Evolutionary conservation across 2,797 vertebrate genomes (phyloP), one percentile per base, ranked within the genome.

Genomic region (Gymnoscopelus braueri): DNA sequence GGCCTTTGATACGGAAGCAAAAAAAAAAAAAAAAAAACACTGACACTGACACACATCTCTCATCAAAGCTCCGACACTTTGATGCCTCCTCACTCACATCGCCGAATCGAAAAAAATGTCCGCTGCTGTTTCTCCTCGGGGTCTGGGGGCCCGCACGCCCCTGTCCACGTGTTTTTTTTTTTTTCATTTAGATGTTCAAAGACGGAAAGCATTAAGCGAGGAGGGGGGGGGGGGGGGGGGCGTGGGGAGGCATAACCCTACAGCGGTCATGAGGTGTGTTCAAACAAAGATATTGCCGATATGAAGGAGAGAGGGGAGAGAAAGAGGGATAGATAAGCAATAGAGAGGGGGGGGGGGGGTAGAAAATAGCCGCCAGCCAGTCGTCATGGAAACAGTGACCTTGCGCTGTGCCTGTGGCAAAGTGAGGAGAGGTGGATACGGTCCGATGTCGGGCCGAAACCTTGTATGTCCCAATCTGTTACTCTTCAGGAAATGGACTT

Each of bases 301-400:
- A 84, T 88, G 81, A 91, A 81, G 79, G 91, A 81, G 80, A 71
- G 67, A 86, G 70, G 77, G 65, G 71, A 86, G 81, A 71, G 75
- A 85, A 80, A 85, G 81, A 29, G 26, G 2, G 26, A 85, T 83
- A 82, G 83, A 89, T 83, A 87, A 89, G 79, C 65, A 84, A 88
- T 79, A 84, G 85, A 75, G 72, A 89, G 79, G 83, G 39, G 39
- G 39, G 39, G 39, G 32, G 8, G 39, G 6, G 39, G 39, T 39
- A 72, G 91, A 89, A 90, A 90, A 86, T 88, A 90, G 88, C 90
- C 85, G 85, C 83, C 80, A 88, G 80, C 69, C 82, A 65, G 88
- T 93, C 84, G 39, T 87, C 91, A 93, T 90, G 91, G 91, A 88
- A 92, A 93, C 92, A 87, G 86, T 91, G 91, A 92, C 92, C 91